Base-by-base conservation (phyloP, 2,888 invertebrate genomes). In the Mantis religiosa region DNA sequence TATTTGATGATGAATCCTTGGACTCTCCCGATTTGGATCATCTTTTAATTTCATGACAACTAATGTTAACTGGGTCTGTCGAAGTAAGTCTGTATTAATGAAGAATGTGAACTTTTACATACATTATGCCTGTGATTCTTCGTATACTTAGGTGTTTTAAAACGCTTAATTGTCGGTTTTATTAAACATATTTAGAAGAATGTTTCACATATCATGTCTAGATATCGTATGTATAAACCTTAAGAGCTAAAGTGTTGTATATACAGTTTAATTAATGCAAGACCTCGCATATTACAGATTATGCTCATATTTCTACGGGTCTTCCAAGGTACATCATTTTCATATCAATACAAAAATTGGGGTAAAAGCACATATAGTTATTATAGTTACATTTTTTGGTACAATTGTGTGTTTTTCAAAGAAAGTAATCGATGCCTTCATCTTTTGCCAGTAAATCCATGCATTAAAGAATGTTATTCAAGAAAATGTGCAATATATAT, bases 1-100 rank as follows among this genome's bases (percentile, higher is more conserved):
- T 93, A 91, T 93, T 92, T 54, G 88, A 89, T 41, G 88, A 89
- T 41, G 88, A 90, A 85, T 87, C 90, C 28, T 47, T 89, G 28
- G 85, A 88, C 30, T 88, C 89, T 25, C 87, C 89, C 28, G 89
- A 89, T 15, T 83, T 89, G 82, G 87, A 88, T 28, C 88, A 89
- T 71, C 88, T 85, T 20, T 82, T 87, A 28, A 87, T 87, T 82
- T 87, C 87, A 71, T 87, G 87, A 87, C 87, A n/a, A 1, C 54
- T 54, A 54, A 54, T 54, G 54, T 0, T 12, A 71, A 71, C 54
- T 71, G 54, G 54, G 54, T 71, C 25, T 71, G 25, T n/a, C 27
- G 85, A 85, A 47, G 47, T 85, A 85, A 85, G 85, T 85, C 27
- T 14, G 20, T 15, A n/a, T 15, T 27, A 27, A 27, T 47, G 85